These are phyloP conservation scores for Metopia argyrocephala DNA, from an alignment of 2,888 invertebrate species.

Conservation along the genomic window DNA sequence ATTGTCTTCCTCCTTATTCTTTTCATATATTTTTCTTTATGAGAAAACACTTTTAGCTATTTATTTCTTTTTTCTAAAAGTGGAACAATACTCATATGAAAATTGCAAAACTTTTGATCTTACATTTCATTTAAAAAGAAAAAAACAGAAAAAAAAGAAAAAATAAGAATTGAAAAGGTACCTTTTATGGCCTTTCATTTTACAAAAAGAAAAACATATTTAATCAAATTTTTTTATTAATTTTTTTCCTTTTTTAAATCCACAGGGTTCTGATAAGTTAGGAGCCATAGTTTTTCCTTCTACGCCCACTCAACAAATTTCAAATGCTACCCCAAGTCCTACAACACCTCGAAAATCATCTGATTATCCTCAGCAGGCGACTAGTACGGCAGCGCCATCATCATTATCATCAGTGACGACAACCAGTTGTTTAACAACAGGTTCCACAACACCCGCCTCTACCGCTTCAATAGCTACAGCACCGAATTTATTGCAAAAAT, in stretches of 20 bases:
- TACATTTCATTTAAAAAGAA: constrained; percentile 25
- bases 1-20: not conserved
- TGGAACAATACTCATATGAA: not conserved
- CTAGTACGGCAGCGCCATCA: constrained; percentile 62
- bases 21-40: not conserved
- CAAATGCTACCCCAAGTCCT: constrained; percentile 79
- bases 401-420: constrained; percentile 50
- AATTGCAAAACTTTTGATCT: constrained; percentile 46
- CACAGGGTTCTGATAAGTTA: constrained; percentile 86
- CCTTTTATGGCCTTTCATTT: no score
- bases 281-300: constrained; percentile 85
- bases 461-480: not conserved
- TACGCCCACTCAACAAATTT: constrained; percentile 80
- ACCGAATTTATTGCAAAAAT: constrained; percentile 43
- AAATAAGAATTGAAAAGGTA: no score
- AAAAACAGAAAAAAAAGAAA: not conserved
- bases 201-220: not conserved
- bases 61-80: not conserved
- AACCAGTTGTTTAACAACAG: constrained; percentile 37
- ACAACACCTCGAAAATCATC: constrained; percentile 84
- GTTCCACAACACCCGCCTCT: constrained; percentile 52
- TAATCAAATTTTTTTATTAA: not conserved
- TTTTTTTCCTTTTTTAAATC: constrained; percentile 71
- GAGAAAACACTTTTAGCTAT: not conserved
- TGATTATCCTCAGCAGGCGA: constrained; percentile 81